These are phyloP conservation scores for Drosophila leonis DNA, from an alignment of 2,888 invertebrate species.

Conservation along the genomic window DNA sequence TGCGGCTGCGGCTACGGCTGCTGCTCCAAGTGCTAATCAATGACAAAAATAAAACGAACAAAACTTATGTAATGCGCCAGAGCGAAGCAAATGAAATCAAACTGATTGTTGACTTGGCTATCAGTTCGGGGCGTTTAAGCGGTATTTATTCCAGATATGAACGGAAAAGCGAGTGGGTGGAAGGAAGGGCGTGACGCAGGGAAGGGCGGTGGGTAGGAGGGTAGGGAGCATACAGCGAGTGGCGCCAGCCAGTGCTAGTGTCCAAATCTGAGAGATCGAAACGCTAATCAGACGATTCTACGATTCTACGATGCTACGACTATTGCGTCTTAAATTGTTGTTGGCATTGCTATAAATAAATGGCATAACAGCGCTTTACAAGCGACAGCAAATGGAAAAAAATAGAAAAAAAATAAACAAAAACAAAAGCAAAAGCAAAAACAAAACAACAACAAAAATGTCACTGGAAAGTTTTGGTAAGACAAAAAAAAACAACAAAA, in stretches of 20 bases:
- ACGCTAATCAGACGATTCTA: conserved; percentile 61
- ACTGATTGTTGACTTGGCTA: conserved; percentile 48
- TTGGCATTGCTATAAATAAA: conserved; percentile 40
- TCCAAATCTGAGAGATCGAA: conserved; percentile 47
- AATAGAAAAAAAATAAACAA: background rate
- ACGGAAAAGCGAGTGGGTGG: background rate
- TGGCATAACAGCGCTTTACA: conserved; percentile 23
- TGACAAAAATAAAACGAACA: conserved; percentile 51
- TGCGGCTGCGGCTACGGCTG: conserved; percentile 12
- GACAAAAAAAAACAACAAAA: background rate
- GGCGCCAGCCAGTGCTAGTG: conserved; percentile 29
- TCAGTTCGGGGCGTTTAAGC: conserved; percentile 48
- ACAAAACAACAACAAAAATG: conserved; percentile 1
- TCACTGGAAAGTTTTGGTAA: conserved; percentile 41
- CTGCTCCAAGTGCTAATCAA: conserved; percentile 67
- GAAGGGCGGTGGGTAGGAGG: no score
- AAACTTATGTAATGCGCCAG: conserved; percentile 49
- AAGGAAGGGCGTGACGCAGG: background rate
- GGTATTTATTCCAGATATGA: conserved; percentile 37
- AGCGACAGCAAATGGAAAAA: conserved; percentile 12
- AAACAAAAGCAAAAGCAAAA: background rate
- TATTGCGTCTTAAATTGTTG: conserved; percentile 66
- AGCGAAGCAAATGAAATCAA: conserved; percentile 15
- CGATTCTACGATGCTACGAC: conserved; percentile 40
- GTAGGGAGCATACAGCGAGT: background rate